These are phyloP conservation scores for Saccostrea cuccullata DNA, from an alignment of 1,140 invertebrate species.

Conservation along the genomic window DNA sequence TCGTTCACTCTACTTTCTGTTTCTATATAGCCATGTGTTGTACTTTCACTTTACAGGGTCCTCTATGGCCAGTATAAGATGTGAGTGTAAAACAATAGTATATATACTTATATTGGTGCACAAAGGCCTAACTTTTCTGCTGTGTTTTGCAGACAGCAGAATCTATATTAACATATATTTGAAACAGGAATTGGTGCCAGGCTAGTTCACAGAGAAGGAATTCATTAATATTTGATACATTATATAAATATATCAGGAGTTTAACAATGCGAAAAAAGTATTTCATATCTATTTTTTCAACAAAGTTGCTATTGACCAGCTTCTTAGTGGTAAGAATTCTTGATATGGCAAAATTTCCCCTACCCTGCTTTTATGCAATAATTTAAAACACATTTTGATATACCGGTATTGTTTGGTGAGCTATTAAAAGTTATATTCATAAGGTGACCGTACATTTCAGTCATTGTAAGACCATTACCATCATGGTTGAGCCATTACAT, in stretches of 20 bases:
- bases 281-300: not conserved
- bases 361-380: not conserved
- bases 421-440: not conserved
- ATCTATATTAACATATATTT: conserved; percentile 11
- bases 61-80: conserved; percentile 30
- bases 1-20: conserved; percentile 3
- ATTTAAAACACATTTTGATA: not conserved
- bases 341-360: not conserved
- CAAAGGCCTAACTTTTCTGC: conserved; percentile 14
- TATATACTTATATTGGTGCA: conserved; percentile 25
- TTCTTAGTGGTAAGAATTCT: conserved; percentile 26
- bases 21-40: conserved; percentile 20
- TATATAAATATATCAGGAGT: not conserved
- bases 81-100: not conserved
- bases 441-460: too few relatives aligned
- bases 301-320: conserved; percentile 25
- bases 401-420: not conserved
- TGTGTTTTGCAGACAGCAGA: not conserved
- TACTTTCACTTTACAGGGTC: conserved; percentile 37
- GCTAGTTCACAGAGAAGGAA: not conserved
- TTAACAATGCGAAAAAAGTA: not conserved
- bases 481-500: not conserved
- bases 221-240: too few relatives aligned
- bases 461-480: not conserved
- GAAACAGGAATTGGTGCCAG: not conserved